A percentile compares a stretch with the other conserved stretches of the same genome.
These are phyloP conservation scores for Drosophila micromelanica DNA, from an alignment of 1,140 invertebrate species.

Conservation along the genomic window DNA sequence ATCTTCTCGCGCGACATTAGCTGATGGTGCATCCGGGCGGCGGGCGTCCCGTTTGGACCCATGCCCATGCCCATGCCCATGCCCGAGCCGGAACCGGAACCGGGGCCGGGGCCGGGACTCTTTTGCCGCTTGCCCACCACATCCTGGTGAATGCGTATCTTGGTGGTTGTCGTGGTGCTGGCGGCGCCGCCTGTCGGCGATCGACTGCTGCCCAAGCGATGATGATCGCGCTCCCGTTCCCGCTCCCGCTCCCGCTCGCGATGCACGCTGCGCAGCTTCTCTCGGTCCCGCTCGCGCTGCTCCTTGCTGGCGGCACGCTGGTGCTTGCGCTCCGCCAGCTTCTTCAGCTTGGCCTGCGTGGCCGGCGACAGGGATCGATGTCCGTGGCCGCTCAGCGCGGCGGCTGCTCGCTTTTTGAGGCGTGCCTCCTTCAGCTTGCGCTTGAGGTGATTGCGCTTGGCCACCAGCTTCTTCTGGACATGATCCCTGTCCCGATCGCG, in stretches of 20 bases:
- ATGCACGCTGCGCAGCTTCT: conserved; percentile 71
- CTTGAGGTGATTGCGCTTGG: conserved; percentile 79
- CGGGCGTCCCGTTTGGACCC: conserved; percentile 37
- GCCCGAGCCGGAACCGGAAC: too few relatives aligned
- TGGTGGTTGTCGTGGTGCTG: conserved; percentile 74
- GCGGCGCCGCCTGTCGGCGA: conserved; percentile 54
- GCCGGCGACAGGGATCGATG: conserved; percentile 72
- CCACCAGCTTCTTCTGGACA: conserved; percentile 80
- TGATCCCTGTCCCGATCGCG: conserved; percentile 64
- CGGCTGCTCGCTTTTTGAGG: conserved; percentile 75
- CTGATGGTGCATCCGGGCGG: conserved; percentile 76
- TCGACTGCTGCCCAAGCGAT: conserved; percentile 68
- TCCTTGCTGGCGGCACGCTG: conserved; percentile 75
- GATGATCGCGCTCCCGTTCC: conserved; percentile 73
- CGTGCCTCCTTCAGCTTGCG: conserved; percentile 80
- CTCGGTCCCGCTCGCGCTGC: conserved; percentile 74
- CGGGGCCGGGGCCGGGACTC: conserved; percentile 52
- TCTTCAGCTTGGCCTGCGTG: conserved; percentile 76
- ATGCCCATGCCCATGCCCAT: conserved; percentile 16
- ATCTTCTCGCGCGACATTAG: conserved; percentile 80
- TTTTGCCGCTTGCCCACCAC: conserved; percentile 75
- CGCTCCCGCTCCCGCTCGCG: conserved; percentile 22
- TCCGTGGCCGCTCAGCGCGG: conserved; percentile 66
- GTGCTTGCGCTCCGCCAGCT: conserved; percentile 74
- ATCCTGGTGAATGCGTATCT: conserved; percentile 81